phyloP scores from a whole-genome alignment of 2,888 invertebrate species.

The Cephus sareptanus region DNA sequence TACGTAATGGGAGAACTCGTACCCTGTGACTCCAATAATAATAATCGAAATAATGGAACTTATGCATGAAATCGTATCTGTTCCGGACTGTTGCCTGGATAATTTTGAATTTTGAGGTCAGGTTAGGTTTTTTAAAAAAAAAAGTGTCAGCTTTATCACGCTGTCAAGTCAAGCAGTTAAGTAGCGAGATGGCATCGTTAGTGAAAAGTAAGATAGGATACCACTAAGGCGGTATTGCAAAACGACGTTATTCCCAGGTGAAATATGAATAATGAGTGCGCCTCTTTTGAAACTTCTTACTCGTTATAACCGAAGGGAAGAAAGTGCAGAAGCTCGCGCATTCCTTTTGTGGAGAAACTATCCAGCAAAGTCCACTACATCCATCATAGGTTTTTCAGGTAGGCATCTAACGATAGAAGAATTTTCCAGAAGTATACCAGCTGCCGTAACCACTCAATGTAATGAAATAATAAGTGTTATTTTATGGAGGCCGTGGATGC shows the following conservation, averaged over 20 bases:
- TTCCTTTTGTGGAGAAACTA: not conserved
- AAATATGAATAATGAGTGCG: not conserved
- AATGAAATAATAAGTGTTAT: conserved; percentile 8
- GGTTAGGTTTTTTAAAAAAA: not conserved
- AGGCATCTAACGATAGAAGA: conserved; percentile 3
- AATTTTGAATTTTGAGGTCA: not conserved
- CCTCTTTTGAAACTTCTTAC: not conserved
- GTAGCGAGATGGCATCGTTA: not conserved
- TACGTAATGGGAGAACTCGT: conserved; percentile 40
- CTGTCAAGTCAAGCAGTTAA: not conserved
- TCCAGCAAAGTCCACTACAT: not conserved
- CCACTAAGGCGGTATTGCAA: not conserved
- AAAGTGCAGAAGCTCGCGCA: not conserved
- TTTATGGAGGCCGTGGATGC: not conserved
- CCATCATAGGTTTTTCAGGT: not conserved
- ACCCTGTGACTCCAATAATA: not conserved
- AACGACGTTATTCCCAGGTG: not conserved
- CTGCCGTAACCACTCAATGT: not conserved
- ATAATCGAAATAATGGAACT: not conserved
- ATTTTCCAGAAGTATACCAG: not conserved
- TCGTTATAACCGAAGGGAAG: not conserved
- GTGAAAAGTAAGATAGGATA: not conserved
- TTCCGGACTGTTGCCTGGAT: not conserved
- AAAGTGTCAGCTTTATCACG: not conserved
- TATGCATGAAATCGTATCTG: not conserved